Percentiles rank a stretch among this genome's conserved stretches.
Conservation (phyloP, 1,140 invertebrate genomes). For the Eumaeus atala region DNA sequence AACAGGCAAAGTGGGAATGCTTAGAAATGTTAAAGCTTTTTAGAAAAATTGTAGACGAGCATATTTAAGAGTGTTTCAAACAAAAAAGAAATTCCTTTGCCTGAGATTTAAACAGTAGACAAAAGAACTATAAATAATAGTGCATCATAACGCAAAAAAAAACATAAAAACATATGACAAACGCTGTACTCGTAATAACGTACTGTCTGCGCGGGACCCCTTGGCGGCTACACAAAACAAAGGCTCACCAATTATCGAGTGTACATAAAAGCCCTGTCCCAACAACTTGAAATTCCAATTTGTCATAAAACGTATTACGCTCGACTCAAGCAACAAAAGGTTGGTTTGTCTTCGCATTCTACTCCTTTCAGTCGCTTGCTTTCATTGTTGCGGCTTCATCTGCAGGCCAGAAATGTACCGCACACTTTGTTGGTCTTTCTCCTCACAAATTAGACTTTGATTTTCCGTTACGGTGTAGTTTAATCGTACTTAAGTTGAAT, state of each 20-base stretch:
- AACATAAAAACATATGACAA: not conserved
- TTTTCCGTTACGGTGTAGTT: conserved; percentile 12
- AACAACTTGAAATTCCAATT: conserved; percentile 28
- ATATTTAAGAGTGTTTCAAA: too few relatives aligned
- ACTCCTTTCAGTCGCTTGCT: conserved; percentile 34
- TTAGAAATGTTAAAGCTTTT: too few relatives aligned
- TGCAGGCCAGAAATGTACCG: conserved; percentile 25
- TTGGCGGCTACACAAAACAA: not conserved
- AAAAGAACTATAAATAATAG: too few relatives aligned
- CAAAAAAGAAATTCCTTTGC: too few relatives aligned
- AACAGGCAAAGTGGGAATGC: too few relatives aligned
- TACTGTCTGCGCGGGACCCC: not conserved
- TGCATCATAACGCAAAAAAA: too few relatives aligned
- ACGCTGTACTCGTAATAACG: not conserved
- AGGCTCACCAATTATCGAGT: conserved; percentile 26
- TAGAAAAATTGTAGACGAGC: too few relatives aligned
- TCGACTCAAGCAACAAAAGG: conserved; percentile 31
- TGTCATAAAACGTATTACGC: conserved; percentile 43
- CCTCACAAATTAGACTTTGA: conserved; percentile 21
- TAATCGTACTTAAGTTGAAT: not conserved
- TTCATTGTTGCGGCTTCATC: conserved; percentile 43
- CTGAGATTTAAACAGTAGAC: too few relatives aligned
- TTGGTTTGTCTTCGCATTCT: conserved; percentile 29
- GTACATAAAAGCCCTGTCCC: conserved; percentile 25
- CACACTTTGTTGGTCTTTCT: conserved; percentile 23